Percentiles rank a stretch among this genome's conserved stretches.
Conservation (phyloP, 64 coral and sea anemone species). For the Montipora foliosa region DNA sequence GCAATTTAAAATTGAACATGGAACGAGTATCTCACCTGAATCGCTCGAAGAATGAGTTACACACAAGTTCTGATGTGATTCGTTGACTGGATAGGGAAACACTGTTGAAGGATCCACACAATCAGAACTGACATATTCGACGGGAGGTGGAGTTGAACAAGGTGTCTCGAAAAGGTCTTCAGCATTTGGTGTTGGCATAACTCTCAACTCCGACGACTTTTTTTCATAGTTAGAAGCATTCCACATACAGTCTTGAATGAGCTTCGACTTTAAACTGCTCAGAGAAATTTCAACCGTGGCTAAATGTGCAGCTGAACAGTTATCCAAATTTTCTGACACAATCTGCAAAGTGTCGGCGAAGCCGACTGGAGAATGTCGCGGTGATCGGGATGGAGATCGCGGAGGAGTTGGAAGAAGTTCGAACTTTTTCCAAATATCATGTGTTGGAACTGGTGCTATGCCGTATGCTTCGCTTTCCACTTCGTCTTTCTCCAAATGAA, state of each 20-base stretch:
- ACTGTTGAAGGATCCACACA: slow-evolving; percentile 97
- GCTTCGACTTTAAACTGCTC: slow-evolving; percentile 89
- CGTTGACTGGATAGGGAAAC: slow-evolving; percentile 98
- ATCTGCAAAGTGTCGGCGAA: slow-evolving; percentile 88
- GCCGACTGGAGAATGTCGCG: slow-evolving; percentile 64
- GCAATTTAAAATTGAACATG: slow-evolving; percentile 26
- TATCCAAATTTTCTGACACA: slow-evolving; percentile 91
- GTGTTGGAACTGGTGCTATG: slow-evolving; percentile 73
- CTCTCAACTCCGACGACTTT: slow-evolving; percentile 67
- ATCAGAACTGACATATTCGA: slow-evolving; percentile 94
- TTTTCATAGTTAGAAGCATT: slow-evolving; percentile 74
- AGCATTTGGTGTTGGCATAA: background rate
- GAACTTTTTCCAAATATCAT: slow-evolving; percentile 98
- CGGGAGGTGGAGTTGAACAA: slow-evolving; percentile 92
- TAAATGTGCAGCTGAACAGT: slow-evolving; percentile 43
- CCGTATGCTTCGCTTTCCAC: slow-evolving; percentile 47
- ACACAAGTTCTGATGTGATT: slow-evolving; percentile 77
- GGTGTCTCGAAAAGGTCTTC: slow-evolving; percentile 94
- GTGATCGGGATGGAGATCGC: slow-evolving; percentile 72
- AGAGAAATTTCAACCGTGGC: slow-evolving; percentile 52
- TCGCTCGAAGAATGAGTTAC: slow-evolving; percentile 72
- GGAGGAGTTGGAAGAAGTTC: slow-evolving; percentile 92
- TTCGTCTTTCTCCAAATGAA: slow-evolving; percentile 76
- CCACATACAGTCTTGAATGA: slow-evolving; percentile 99
- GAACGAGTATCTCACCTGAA: slow-evolving; percentile 74